These are phyloP conservation scores for Anas flavirostris DNA, from an alignment of 2,797 vertebrate species.

Conservation along the genomic window DNA sequence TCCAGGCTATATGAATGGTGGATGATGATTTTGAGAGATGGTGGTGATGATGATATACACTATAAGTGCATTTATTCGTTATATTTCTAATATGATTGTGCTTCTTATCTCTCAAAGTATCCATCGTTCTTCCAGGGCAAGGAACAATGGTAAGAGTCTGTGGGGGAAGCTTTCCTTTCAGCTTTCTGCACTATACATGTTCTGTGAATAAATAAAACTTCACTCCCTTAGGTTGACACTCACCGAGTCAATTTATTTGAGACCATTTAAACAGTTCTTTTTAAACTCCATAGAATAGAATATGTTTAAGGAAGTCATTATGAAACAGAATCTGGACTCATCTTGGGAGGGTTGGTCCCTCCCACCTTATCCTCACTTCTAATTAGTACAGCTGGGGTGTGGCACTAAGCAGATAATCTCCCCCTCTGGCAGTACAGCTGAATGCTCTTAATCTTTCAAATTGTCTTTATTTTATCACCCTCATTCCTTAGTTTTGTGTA, in stretches of 20 bases:
- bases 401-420: constrained; percentile 54
- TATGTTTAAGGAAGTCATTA: background rate
- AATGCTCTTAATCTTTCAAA: constrained; percentile 61
- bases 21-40: background rate
- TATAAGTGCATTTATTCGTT: background rate
- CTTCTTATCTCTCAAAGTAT: background rate
- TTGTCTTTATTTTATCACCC: constrained; percentile 51
- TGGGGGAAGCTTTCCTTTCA: background rate
- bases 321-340: constrained; percentile 22
- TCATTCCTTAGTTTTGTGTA: constrained; percentile 7
- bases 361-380: constrained; percentile 48
- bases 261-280: background rate
- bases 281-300: background rate
- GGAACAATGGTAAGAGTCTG: background rate
- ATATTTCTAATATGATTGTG: background rate
- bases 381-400: constrained; percentile 47
- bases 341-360: constrained; percentile 8
- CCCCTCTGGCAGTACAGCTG: constrained; percentile 35
- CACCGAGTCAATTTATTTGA: background rate
- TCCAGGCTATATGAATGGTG: background rate
- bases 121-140: background rate
- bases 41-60: background rate
- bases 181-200: background rate
- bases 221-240: background rate
- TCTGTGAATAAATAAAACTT: background rate